These are phyloP conservation scores for Globodera rostochiensis DNA, from an alignment of 1,140 invertebrate species.

Conservation along the genomic window DNA sequence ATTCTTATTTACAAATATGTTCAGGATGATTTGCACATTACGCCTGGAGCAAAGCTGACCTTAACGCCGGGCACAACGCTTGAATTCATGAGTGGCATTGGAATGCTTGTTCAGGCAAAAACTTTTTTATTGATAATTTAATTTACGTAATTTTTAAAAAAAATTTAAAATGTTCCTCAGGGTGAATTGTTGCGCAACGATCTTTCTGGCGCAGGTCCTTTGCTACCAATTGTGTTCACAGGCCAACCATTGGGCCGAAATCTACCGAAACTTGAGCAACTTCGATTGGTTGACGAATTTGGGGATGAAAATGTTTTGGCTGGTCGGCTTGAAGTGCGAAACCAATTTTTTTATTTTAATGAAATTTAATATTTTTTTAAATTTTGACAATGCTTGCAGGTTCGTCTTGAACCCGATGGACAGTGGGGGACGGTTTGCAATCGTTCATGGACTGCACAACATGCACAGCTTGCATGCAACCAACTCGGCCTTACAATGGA, in stretches of 20 bases:
- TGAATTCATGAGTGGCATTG: slow-evolving; percentile 80
- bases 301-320: slow-evolving; percentile 62
- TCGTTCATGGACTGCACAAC: slow-evolving; percentile 88
- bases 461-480: slow-evolving; percentile 86
- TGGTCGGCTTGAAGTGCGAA: slow-evolving; percentile 70
- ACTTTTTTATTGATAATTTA: slow-evolving; percentile 3
- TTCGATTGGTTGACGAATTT: slow-evolving; percentile 61
- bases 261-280: slow-evolving; percentile 46
- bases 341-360: not conserved
- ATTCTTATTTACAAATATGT: slow-evolving; percentile 76
- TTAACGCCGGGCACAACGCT: slow-evolving; percentile 84
- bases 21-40: slow-evolving; percentile 82
- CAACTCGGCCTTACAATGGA: slow-evolving; percentile 89
- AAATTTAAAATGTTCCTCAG: slow-evolving; percentile 34
- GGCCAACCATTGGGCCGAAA: slow-evolving; percentile 39
- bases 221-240: slow-evolving; percentile 60
- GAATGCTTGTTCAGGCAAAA: slow-evolving; percentile 78
- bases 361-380: not conserved
- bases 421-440: slow-evolving; percentile 95
- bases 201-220: slow-evolving; percentile 37
- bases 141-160: not conserved
- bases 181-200: slow-evolving; percentile 63
- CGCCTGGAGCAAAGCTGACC: slow-evolving; percentile 79
- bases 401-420: slow-evolving; percentile 72
- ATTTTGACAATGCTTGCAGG: not conserved